Evolutionary conservation across 2,797 vertebrate species (phyloP), one percentile per base, ranked within the genome.

Genomic region (Coendou prehensilis): DNA sequence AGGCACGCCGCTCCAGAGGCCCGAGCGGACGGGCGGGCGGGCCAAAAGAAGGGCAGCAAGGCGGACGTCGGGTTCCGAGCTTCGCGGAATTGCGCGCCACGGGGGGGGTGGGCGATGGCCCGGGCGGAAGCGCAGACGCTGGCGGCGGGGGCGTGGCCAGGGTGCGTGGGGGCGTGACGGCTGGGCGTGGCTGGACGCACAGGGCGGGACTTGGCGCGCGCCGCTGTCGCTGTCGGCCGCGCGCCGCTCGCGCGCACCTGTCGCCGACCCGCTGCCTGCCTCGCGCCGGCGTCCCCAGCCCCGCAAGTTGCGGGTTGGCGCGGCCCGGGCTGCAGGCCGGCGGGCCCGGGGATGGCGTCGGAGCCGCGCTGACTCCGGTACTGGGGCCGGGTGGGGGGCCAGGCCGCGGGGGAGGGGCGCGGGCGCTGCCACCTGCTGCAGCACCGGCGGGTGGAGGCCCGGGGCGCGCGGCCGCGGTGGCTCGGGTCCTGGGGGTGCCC

Each of bases 331-430:
- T 84, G 63, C 79, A 13, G 86, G 85, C 76, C 76, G 91, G 23
- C 37, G 5, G 67, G 79, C 59, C 61, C 45, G 26, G 75, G 88
- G 76, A 97, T 98, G 97, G 95, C 97, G 90, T 93, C 79, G 85
- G 78, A 93, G 54, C 95, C 63, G 52, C 86, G 63, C 88, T 98
- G n/a, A 96, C 86, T 93, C 73, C 15, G 97, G 97, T 98, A 97
- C 93, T 67, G 93, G 89, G 56, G 93, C 79, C 61, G 81, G 20
- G 37, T 52, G 41, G 45, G 33, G 87, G 67, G 84, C 91, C 79
- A 54, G 84, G 67, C 30, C 54, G 82, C 17, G 61, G 33, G 84
- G 63, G 80, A 17, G 85, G 50, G 92, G 81, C 57, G 81, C 61
- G 71, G 33, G 41, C n/a, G 86, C 87, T 67, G 96, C 94, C 93